Evolutionary conservation across 2,888 invertebrate species (phyloP), one percentile per base, ranked within the genome.

Genomic region (Cataglyphis altisquamis): DNA sequence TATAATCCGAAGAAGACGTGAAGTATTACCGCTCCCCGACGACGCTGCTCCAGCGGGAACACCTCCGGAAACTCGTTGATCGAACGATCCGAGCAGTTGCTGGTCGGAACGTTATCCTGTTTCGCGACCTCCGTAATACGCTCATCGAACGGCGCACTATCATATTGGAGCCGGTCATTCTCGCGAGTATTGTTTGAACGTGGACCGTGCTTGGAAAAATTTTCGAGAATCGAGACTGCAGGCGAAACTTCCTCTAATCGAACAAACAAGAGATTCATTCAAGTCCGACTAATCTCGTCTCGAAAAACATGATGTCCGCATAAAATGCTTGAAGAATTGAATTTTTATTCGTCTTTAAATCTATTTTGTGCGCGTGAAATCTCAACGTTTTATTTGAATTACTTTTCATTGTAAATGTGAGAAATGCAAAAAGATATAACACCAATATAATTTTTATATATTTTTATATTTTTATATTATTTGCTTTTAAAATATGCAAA

Each of bases 1-100:
- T 99, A 99, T 39, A 98, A 94, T 0, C 97, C 97, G 41, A 97
- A 96, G 41, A 98, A 88, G 0, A 96, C 95, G 94, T 98, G 98
- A 1, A 98, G 90, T 0, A 97, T 84, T n/a, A 98, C 95, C 0
- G 97, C 98, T 0, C 99, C 99, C 60, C 96, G 95, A n/a, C 96
- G 95, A 57, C 97, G 95, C 92, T 97, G 96, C 0, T 96, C 95
- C 45, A 96, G 96, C 93, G 96, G 95, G 95, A 98, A 96, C 78
- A 96, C 95, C 0, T 93, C 91, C 0, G 97, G 97, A 89, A 97
- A 97, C 88, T 97, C 96, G 0, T 91, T 64, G 63, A 92, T 85
- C 48, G 96, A 96, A 68, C 91, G 92, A 0, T 86, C 66, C 25
- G 91, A 83, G 74, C 94, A 94, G 12, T 91, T 90, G 18, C 4